Evolutionary conservation across 2,797 vertebrate species (phyloP).

Genomic region (Siniperca obscura): DNA sequence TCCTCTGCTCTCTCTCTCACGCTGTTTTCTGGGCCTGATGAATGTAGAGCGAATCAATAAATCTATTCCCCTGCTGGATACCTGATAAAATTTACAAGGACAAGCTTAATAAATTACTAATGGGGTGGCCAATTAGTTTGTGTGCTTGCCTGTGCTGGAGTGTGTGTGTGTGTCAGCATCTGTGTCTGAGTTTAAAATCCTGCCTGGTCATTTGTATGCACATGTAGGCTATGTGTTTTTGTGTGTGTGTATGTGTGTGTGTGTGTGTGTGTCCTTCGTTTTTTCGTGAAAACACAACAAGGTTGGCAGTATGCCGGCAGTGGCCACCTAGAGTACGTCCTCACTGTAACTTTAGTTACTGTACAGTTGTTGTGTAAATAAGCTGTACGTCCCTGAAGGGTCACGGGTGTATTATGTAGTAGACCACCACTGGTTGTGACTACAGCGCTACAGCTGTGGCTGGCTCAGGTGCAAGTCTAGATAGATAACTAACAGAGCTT

Average conservation of each 20-base stretch:
- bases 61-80: conserved; percentile 80
- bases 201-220: conserved; percentile 67
- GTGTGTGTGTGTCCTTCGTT: conserved; percentile 23
- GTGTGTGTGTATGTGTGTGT: conserved; percentile 36
- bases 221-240: conserved; percentile 21
- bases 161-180: conserved; percentile 37
- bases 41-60: conserved; percentile 84
- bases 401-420: not conserved
- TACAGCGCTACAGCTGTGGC: not conserved
- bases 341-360: not conserved
- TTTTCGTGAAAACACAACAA: conserved; percentile 48
- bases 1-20: conserved; percentile 58
- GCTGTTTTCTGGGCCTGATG: conserved; percentile 76
- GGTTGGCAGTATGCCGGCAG: conserved; percentile 21
- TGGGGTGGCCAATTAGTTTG: conserved; percentile 84
- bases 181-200: conserved; percentile 54
- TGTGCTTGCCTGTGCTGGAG: conserved; percentile 59
- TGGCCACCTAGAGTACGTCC: conserved; percentile 7
- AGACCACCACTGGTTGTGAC: not conserved
- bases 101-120: conserved; percentile 86
- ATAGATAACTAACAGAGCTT: not conserved
- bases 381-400: not conserved
- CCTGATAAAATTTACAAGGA: conserved; percentile 84
- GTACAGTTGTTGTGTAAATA: not conserved
- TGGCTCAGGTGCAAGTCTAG: not conserved